These are phyloP conservation scores for Chaetodon auriga DNA, from an alignment of 2,113 vertebrate genomes.

Conservation along the genomic window DNA sequence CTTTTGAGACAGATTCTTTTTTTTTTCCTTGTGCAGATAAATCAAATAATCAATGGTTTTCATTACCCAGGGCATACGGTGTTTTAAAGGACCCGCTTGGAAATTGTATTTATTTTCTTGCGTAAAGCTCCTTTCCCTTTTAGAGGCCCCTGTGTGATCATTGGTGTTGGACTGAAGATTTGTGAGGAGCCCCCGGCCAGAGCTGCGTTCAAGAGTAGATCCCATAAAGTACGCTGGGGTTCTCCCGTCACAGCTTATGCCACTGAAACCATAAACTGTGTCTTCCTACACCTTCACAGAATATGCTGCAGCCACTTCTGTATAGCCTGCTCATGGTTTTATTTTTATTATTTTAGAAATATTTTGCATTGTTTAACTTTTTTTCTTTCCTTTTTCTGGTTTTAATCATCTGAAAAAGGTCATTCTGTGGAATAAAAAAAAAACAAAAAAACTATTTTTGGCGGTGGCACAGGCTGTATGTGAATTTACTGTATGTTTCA, in stretches of 20 bases:
- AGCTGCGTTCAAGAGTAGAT: constrained; percentile 57
- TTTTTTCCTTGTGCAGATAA: constrained; percentile 34
- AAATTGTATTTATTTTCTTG: constrained; percentile 76
- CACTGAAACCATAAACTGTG: constrained; percentile 67
- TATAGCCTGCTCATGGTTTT: constrained; percentile 18
- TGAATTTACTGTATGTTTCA: neutral
- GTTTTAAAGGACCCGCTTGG: constrained; percentile 62
- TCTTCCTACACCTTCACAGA: constrained; percentile 50
- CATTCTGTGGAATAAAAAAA: neutral
- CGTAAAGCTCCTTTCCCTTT: constrained; percentile 70
- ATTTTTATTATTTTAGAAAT: constrained; percentile 24
- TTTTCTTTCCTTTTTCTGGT: neutral
- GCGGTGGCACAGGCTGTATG: neutral
- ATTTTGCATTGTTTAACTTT: neutral
- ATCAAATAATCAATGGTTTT: constrained; percentile 73
- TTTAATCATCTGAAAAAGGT: neutral
- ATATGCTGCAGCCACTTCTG: constrained; percentile 36
- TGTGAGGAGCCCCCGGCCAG: constrained; percentile 70
- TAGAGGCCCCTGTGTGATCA: constrained; percentile 73
- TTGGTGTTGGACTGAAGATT: constrained; percentile 77
- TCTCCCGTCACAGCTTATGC: constrained; percentile 59
- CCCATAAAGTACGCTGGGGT: constrained; percentile 68
- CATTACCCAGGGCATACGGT: constrained; percentile 49
- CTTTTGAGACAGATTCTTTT: constrained; percentile 21
- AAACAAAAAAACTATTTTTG: neutral